A percentile compares a stretch with the other conserved stretches of the same genome.
phyloP scores from a whole-genome alignment of 2,797 vertebrate species.

The Galagoides demidoff region DNA sequence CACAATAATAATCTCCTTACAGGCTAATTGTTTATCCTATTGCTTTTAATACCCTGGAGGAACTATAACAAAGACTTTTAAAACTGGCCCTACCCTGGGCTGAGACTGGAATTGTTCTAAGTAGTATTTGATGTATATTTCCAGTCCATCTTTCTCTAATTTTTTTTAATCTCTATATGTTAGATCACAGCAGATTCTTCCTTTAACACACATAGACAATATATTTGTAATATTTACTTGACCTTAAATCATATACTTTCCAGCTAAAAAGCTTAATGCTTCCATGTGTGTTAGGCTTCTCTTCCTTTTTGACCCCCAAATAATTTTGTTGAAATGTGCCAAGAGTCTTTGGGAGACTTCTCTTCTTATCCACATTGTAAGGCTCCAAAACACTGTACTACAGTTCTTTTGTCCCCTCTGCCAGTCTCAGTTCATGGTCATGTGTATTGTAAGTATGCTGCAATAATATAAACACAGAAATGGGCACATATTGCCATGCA shows the following conservation, averaged over 20 bases:
- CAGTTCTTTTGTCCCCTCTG: not conserved
- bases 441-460: not conserved
- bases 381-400: not conserved
- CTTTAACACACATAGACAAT: not conserved
- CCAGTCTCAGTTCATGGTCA: not conserved
- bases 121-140: not conserved
- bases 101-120: not conserved
- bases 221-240: not conserved
- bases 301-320: not conserved
- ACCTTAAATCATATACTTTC: not conserved
- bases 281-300: not conserved
- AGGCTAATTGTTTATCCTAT: not conserved
- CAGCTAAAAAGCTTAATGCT: not conserved
- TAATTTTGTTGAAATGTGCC: no score
- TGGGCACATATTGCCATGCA: not conserved
- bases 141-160: not conserved
- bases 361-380: not conserved
- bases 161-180: not conserved
- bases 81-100: not conserved
- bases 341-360: not conserved
- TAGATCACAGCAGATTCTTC: not conserved
- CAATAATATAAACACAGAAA: not conserved
- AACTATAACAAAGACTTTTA: not conserved
- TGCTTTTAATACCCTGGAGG: not conserved
- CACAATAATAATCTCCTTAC: not conserved